Percentiles rank a stretch among this genome's conserved stretches.
Conservation (phyloP, 2,113 vertebrate species). For the Eretmochelys imbricata region DNA sequence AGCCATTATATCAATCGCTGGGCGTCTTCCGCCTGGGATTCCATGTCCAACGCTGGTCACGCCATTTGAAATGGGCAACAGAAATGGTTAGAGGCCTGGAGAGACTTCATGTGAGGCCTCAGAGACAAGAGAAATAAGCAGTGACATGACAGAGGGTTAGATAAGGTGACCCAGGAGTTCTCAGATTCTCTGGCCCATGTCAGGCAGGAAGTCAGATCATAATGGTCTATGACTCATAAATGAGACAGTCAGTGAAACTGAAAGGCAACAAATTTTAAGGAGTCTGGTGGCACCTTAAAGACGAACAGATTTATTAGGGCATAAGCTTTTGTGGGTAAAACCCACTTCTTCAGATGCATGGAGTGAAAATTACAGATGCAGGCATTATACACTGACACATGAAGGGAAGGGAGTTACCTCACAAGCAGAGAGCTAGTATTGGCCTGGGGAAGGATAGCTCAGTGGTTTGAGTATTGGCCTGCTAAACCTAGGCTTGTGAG, state of each 20-base stretch:
- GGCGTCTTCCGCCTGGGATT: neutral
- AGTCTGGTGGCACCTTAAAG: too few species aligned
- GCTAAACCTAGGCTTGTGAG: too few species aligned
- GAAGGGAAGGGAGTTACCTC: too few species aligned
- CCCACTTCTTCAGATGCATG: too few species aligned
- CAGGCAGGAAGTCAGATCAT: neutral
- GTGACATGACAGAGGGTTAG: neutral
- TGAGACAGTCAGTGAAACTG: neutral
- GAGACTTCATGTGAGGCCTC: neutral
- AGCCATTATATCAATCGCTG: neutral
- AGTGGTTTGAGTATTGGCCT: too few species aligned
- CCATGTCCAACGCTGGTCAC: neutral
- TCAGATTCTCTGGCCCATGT: neutral
- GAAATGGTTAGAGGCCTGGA: neutral
- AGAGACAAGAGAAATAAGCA: neutral
- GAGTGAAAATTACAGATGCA: too few species aligned
- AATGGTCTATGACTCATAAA: neutral
- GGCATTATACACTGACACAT: too few species aligned
- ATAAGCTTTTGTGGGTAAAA: too few species aligned
- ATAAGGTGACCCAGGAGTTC: neutral
- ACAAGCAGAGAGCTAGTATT: too few species aligned
- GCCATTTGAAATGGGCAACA: neutral
- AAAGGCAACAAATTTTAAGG: neutral
- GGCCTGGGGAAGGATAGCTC: too few species aligned
- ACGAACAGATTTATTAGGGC: too few species aligned